These are phyloP conservation scores for Gobio occitaniae DNA, from an alignment of 2,797 vertebrate genomes.

Conservation along the genomic window DNA sequence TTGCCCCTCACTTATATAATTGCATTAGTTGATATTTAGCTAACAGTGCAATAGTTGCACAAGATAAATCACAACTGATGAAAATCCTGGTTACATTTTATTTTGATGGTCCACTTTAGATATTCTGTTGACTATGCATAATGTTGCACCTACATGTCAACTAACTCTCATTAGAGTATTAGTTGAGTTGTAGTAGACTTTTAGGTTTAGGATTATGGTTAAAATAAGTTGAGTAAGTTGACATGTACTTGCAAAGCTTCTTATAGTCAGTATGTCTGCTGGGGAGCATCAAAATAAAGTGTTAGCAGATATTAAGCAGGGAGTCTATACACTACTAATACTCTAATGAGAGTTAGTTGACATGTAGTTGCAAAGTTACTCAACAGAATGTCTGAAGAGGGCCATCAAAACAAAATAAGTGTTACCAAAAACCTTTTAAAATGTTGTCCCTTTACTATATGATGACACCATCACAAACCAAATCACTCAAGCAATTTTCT, in stretches of 20 bases:
- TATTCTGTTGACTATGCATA: not conserved
- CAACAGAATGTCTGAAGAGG: no score
- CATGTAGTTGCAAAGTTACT: not conserved
- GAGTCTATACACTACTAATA: not conserved
- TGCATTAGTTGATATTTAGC: not conserved
- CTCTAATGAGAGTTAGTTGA: not conserved
- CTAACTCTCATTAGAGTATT: not conserved
- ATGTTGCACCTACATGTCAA: not conserved
- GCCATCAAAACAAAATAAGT: no score
- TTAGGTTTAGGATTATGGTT: not conserved
- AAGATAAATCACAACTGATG: not conserved
- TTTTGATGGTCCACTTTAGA: not conserved
- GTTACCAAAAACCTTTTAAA: no score
- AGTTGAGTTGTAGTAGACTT: not conserved
- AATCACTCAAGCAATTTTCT: not conserved
- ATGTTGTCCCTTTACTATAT: no score
- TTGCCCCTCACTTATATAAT: not conserved
- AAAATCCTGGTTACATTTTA: not conserved
- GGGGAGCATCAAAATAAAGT: not conserved
- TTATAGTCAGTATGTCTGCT: not conserved
- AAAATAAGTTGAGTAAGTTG: not conserved
- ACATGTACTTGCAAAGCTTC: not conserved
- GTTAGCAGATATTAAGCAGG: not conserved
- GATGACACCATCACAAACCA: not conserved
- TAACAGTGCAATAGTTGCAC: not conserved